Percentiles rank a stretch among this genome's conserved stretches.
Conservation (phyloP, 2,113 vertebrate genomes). For the Phalacrocorax pelagicus region DNA sequence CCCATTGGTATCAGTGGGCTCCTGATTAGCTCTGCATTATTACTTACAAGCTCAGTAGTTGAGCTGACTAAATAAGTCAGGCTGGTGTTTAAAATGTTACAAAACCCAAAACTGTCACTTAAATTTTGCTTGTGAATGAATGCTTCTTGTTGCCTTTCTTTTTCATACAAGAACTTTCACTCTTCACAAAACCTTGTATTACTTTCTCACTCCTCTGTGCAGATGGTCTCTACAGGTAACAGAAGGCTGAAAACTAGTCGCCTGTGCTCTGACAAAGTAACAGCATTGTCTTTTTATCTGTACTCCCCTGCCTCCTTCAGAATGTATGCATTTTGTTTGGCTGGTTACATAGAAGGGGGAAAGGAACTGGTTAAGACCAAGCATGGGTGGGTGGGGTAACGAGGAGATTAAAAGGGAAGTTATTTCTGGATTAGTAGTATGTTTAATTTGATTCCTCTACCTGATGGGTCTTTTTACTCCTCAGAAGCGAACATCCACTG, state of each 20-base stretch:
- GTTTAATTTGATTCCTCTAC: neutral
- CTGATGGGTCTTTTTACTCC: neutral
- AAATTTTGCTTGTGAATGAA: neutral
- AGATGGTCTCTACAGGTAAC: neutral
- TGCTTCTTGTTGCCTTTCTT: neutral
- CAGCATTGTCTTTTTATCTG: neutral
- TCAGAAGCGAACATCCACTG: constrained; percentile 93
- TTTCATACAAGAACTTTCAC: neutral
- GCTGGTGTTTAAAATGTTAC: neutral
- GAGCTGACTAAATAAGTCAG: neutral
- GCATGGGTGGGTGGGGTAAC: neutral
- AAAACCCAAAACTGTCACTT: neutral
- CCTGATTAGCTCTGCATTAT: neutral
- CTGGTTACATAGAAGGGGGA: neutral
- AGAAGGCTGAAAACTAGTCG: neutral
- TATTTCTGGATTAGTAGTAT: neutral
- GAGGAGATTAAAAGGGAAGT: neutral
- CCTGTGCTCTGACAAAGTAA: neutral
- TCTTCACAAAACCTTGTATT: neutral
- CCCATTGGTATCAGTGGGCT: neutral
- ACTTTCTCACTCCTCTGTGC: neutral
- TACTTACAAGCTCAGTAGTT: neutral
- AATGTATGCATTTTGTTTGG: neutral
- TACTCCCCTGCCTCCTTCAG: neutral
- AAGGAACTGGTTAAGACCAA: neutral